These are phyloP conservation scores for Listrodromus nycthemerus DNA, from an alignment of 2,888 invertebrate genomes.

Conservation along the genomic window DNA sequence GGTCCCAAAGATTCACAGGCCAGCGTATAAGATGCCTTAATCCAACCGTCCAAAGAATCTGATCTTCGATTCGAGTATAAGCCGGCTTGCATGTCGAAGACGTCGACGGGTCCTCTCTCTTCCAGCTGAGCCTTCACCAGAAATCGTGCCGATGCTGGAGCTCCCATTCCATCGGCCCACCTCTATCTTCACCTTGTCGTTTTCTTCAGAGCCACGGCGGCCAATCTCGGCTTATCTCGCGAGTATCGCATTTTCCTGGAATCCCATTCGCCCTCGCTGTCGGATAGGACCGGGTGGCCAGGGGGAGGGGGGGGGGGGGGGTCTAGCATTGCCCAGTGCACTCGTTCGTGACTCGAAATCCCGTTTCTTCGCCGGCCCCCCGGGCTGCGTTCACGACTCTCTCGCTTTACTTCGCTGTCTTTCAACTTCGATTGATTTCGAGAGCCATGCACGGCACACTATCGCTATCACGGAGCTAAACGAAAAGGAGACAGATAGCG, in stretches of 20 bases:
- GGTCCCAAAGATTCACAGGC: conserved; percentile 28
- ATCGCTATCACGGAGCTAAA: conserved; percentile 18
- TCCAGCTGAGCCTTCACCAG: conserved; percentile 16
- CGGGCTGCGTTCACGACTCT: conserved; percentile 27
- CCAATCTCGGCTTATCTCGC: conserved; percentile 70
- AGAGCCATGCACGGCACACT: conserved; percentile 21
- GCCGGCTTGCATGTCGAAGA: conserved; percentile 44
- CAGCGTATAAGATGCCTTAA: conserved; percentile 46
- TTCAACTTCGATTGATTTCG: conserved; percentile 49
- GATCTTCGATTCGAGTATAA: conserved; percentile 55
- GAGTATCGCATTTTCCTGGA: conserved; percentile 67
- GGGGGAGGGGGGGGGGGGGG: conserved; percentile 21
- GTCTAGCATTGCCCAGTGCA: conserved; percentile 26
- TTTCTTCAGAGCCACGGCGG: conserved; percentile 38
- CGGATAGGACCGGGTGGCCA: conserved; percentile 41
- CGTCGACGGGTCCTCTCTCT: conserved; percentile 27
- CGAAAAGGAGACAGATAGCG: conserved; percentile 15
- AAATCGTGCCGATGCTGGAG: background rate
- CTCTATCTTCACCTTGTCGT: conserved; percentile 30
- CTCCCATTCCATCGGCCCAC: background rate
- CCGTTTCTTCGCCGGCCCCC: background rate
- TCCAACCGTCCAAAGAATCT: conserved; percentile 42
- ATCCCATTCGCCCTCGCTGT: conserved; percentile 55
- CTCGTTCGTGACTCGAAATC: conserved; percentile 48
- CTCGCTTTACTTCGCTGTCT: conserved; percentile 38